phyloP scores from a whole-genome alignment of 2,797 vertebrate genomes.

The Cynopterus sphinx region DNA sequence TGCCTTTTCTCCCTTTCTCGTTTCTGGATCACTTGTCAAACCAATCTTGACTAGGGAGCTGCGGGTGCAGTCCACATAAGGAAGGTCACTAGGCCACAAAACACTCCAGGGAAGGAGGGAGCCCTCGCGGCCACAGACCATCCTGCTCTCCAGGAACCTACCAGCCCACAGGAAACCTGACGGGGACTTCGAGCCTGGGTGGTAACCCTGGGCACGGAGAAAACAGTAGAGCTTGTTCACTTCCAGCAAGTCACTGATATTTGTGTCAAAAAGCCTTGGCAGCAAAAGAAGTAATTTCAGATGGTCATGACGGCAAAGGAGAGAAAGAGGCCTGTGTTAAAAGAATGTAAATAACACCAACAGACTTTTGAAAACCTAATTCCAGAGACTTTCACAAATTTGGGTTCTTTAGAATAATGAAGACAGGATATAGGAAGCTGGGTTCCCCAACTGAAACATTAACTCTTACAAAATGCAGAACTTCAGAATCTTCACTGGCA shows the following conservation, averaged over 20 bases:
- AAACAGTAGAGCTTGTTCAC: background rate
- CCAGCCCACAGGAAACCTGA: background rate
- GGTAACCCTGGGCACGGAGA: background rate
- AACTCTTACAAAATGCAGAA: background rate
- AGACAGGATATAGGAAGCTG: background rate
- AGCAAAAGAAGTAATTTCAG: background rate
- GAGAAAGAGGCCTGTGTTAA: background rate
- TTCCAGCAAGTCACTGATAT: background rate
- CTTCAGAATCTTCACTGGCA: background rate
- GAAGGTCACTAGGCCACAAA: background rate
- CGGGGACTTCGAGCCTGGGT: background rate
- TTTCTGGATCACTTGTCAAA: background rate
- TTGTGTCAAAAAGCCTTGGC: background rate
- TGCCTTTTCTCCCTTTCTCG: background rate
- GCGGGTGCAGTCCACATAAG: background rate
- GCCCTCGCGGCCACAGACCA: fast-evolving
- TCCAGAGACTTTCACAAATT: background rate
- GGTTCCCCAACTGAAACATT: background rate
- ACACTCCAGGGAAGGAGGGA: too few relatives aligned
- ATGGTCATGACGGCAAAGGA: background rate
- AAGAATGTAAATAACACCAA: background rate
- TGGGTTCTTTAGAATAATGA: background rate
- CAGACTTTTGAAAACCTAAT: background rate
- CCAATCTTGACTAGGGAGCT: background rate
- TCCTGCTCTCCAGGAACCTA: background rate